Conservation (phyloP, 2,888 invertebrate genomes). For the Junonia oenone region DNA sequence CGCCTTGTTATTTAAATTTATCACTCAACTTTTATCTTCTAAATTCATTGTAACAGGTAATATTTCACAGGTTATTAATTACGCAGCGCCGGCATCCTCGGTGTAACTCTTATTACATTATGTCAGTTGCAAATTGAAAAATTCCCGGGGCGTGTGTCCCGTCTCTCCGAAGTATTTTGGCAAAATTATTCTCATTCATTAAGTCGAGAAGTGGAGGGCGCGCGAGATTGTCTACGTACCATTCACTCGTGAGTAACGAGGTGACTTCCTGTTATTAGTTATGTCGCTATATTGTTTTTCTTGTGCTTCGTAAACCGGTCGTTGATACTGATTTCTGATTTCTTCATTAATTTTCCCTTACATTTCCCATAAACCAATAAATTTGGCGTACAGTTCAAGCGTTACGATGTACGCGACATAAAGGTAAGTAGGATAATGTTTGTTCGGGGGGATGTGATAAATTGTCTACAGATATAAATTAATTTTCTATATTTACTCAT, state of each 20-base stretch:
- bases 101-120: constrained; percentile 79
- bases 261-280: constrained; percentile 76
- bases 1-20: constrained; percentile 77
- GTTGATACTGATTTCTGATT: constrained; percentile 31
- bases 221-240: constrained; percentile 73
- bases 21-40: constrained; percentile 78
- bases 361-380: background rate
- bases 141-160: constrained; percentile 78
- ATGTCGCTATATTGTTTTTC: constrained; percentile 73
- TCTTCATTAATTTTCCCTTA: constrained; percentile 21
- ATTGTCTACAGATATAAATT: constrained; percentile 2
- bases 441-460: background rate
- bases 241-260: constrained; percentile 75
- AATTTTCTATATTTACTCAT: constrained; percentile 19
- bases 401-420: background rate
- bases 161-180: constrained; percentile 76
- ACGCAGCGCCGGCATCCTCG: constrained; percentile 71
- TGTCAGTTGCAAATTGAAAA: constrained; percentile 80
- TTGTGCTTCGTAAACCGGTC: constrained; percentile 43
- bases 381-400: background rate
- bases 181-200: constrained; percentile 79
- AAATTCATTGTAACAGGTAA: constrained; percentile 78
- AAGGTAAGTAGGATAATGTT: background rate
- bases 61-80: constrained; percentile 79
- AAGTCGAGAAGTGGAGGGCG: constrained; percentile 73